Evolutionary conservation across 1,140 invertebrate species (phyloP), one percentile per base, ranked within the genome.

Genomic region (Theocolax elegans): DNA sequence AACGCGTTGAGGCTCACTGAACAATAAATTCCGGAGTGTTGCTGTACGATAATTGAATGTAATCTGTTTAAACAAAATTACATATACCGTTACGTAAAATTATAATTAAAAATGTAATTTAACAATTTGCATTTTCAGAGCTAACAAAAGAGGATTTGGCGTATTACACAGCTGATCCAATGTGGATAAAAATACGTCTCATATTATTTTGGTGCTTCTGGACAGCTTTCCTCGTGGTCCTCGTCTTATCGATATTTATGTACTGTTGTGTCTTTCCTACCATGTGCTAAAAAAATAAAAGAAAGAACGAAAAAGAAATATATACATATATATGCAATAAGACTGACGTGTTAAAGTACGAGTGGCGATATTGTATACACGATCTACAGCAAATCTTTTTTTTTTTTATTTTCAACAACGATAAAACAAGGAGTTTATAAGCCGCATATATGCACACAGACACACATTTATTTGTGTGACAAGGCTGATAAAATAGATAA

Each of bases 151-250:
- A 76, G 29, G 63, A 79, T 46, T 76, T 77, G 51, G 69, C 65
- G 21, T 78, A 81, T 46, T 73, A 76, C 9, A 59, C 58, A 7
- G 75, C 76, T 15, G 44, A 63, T 51, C 80, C 79, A 1, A 9
- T 65, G 0, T 80, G 77, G 74, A 82, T 81, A 40, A 82, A 76
- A 63, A 59, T 78, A 27, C 76, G 80, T 10, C 40, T 82, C 7
- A 75, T 67, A 65, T 60, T 82, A 40, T 82, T 82, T 64, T 82
- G 80, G 80, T 67, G 65, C n/a, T 76, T 82, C 31, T 82, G 80
- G 80, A 35, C 51, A 1, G 56, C 69, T 10, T 75, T 82, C 12
- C 40, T 77, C 42, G 23, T 74, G 7, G 76, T 77, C 19, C 60
- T 81, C 13, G 15, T 77, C n/a, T 23, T 76, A 35, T 77, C 67